These are phyloP conservation scores for Bombus balteatus DNA, from an alignment of 1,140 invertebrate species.

Conservation along the genomic window DNA sequence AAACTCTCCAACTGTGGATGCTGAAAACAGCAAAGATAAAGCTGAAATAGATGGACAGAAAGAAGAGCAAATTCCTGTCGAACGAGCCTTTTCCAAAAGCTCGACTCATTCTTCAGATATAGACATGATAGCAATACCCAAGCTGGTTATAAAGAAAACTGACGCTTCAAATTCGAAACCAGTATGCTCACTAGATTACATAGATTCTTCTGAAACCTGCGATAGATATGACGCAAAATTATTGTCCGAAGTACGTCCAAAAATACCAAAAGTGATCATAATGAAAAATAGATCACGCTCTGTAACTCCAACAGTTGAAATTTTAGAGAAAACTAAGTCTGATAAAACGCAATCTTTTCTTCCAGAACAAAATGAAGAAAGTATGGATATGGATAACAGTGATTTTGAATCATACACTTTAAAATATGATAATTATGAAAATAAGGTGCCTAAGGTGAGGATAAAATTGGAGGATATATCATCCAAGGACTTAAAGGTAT, in stretches of 20 bases:
- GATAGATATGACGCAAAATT: constrained; percentile 23
- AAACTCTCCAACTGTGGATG: not conserved
- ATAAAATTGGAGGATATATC: constrained; percentile 78
- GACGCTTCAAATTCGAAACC: constrained; percentile 61
- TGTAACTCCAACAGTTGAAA: constrained; percentile 75
- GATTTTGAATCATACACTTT: constrained; percentile 46
- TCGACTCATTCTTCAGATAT: not conserved
- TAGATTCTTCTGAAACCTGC: not conserved
- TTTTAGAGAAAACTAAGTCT: constrained; percentile 32
- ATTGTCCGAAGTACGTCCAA: constrained; percentile 55
- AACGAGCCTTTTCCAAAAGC: not conserved
- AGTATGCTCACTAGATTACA: not conserved
- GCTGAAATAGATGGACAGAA: not conserved
- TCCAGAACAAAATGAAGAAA: not conserved
- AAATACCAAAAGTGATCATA: constrained; percentile 82
- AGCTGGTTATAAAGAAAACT: constrained; percentile 76
- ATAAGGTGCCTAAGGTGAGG: constrained; percentile 79
- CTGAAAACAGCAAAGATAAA: not conserved
- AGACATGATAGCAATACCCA: constrained; percentile 70
- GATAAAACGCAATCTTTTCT: constrained; percentile 1
- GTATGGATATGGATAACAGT: constrained; percentile 21
- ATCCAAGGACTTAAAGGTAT: constrained; percentile 61
- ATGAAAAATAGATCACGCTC: constrained; percentile 77
- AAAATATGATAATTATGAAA: constrained; percentile 59
- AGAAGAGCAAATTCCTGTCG: constrained; percentile 6